Conservation (phyloP, 2,113 vertebrate genomes). For the Engystomops pustulosus region DNA sequence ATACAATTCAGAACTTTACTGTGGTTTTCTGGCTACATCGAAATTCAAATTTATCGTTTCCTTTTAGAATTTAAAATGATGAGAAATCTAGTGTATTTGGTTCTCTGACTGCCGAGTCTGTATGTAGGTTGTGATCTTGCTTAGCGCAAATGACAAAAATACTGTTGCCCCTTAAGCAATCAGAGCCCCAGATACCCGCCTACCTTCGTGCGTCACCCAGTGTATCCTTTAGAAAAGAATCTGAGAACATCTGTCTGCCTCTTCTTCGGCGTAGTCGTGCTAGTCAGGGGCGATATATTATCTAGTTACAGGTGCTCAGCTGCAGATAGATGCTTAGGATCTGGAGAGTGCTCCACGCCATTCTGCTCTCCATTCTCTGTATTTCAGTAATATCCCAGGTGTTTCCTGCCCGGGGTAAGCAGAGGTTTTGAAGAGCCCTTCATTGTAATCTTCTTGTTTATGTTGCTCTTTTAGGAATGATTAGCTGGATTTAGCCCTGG, state of each 20-base stretch:
- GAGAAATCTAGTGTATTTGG: not conserved
- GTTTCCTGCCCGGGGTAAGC: constrained; percentile 1
- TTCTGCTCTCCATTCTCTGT: constrained; percentile 62
- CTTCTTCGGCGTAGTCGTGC: not conserved
- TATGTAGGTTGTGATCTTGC: not conserved
- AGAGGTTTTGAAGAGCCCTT: constrained; percentile 27
- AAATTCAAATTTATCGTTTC: no score
- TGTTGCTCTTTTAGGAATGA: constrained; percentile 13
- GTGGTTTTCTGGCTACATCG: no score
- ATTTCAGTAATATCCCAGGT: constrained; percentile 62
- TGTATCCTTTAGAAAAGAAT: constrained; percentile 27
- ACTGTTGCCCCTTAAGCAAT: constrained; percentile 14
- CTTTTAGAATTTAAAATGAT: not conserved
- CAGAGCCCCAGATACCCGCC: constrained; percentile 12
- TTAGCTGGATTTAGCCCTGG: constrained; percentile 49
- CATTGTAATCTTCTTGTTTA: constrained; percentile 8
- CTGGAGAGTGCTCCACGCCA: constrained; percentile 66
- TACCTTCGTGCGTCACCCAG: constrained; percentile 1
- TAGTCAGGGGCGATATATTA: constrained; percentile 36
- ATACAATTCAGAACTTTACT: no score
- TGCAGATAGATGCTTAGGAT: constrained; percentile 61
- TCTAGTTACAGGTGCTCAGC: constrained; percentile 62
- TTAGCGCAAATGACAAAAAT: not conserved
- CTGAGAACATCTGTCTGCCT: constrained; percentile 47
- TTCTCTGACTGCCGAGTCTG: no score